Conservation (phyloP, 1,140 invertebrate genomes). For the Chrysomallon squamiferum region DNA sequence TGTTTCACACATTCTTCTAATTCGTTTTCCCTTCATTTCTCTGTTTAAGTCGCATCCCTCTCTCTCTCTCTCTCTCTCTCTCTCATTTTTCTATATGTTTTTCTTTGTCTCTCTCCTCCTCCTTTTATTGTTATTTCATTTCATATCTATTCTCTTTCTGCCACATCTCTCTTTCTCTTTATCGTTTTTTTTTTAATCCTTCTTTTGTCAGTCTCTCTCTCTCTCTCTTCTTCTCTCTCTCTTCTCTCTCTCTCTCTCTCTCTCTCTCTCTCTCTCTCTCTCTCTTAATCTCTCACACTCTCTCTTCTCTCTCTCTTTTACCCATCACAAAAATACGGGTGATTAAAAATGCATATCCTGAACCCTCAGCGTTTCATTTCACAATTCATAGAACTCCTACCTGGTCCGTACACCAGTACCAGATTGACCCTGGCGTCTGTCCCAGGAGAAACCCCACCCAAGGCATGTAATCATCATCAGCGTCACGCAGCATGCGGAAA, state of each 20-base stretch:
- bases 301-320: not conserved
- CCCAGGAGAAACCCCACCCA: conserved; percentile 68
- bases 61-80: too few relatives aligned
- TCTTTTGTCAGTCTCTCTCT: too few relatives aligned
- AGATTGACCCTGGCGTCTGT: conserved; percentile 67
- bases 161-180: too few relatives aligned
- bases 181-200: too few relatives aligned
- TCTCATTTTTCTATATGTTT: too few relatives aligned
- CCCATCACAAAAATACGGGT: not conserved
- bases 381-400: conserved; percentile 36
- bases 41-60: too few relatives aligned
- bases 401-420: conserved; percentile 72
- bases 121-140: too few relatives aligned
- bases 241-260: not conserved
- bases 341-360: not conserved
- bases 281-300: not conserved
- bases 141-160: too few relatives aligned
- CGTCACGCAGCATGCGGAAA: conserved; percentile 43
- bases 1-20: too few relatives aligned
- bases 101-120: too few relatives aligned
- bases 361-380: not conserved
- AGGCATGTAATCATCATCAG: conserved; percentile 65
- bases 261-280: not conserved
- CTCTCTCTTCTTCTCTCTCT: too few relatives aligned
- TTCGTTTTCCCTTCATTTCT: too few relatives aligned